Evolutionary conservation across 1,140 invertebrate genomes (phyloP).

Genomic region (Philotrypesis tridentata): DNA sequence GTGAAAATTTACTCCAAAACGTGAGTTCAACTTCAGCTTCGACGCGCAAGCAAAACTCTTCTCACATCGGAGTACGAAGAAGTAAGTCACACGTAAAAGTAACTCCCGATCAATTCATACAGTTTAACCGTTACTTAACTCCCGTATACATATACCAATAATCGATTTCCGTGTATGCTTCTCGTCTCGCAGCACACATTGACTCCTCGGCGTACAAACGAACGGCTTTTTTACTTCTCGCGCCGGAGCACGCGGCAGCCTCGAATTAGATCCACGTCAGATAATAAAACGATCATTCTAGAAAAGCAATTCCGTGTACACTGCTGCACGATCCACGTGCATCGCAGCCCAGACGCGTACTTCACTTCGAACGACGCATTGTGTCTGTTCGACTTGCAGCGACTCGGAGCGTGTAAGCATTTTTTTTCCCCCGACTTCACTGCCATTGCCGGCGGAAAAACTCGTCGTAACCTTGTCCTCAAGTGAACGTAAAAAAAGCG

Average conservation of each 20-base stretch:
- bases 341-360: background rate
- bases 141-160: background rate
- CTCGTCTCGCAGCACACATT: background rate
- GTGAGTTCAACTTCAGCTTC: too few relatives aligned
- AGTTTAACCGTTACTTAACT: background rate
- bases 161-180: background rate
- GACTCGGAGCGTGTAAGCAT: background rate
- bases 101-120: background rate
- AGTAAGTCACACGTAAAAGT: background rate
- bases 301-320: background rate
- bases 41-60: too few relatives aligned
- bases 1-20: too few relatives aligned
- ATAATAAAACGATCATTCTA: slow-evolving; percentile 12
- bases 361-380: background rate
- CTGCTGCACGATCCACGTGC: background rate
- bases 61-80: too few relatives aligned
- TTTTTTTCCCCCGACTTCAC: background rate
- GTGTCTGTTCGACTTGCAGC: background rate
- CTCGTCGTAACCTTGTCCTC: slow-evolving; percentile 11
- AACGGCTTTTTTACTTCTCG: background rate
- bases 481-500: background rate
- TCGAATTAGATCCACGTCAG: slow-evolving; percentile 16
- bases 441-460: slow-evolving; percentile 8
- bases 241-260: too few relatives aligned
- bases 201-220: background rate